A percentile compares a stretch with the other conserved stretches of the same genome.
These are phyloP conservation scores for Drosophila cognata DNA, from an alignment of 2,888 invertebrate genomes.

Conservation along the genomic window DNA sequence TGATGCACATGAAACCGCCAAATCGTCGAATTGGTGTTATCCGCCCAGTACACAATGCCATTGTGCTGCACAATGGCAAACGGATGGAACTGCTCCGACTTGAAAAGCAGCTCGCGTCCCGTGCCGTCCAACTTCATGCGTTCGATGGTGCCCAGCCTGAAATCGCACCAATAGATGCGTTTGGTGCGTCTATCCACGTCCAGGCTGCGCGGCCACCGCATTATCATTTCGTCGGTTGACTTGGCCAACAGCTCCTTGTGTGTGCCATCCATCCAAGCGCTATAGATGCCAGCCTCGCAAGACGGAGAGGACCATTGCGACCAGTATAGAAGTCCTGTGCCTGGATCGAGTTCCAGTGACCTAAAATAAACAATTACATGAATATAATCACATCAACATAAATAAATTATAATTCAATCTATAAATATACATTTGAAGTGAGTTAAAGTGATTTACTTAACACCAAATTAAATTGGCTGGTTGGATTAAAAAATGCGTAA, in stretches of 20 bases:
- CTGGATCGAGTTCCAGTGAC: slow-evolving; percentile 89
- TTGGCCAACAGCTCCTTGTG: slow-evolving; percentile 87
- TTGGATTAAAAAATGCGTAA: not conserved
- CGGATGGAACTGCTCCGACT: slow-evolving; percentile 87
- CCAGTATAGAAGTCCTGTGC: slow-evolving; percentile 91
- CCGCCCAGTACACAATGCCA: slow-evolving; percentile 89
- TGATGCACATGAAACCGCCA: slow-evolving; percentile 85
- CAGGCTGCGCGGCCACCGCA: slow-evolving; percentile 91
- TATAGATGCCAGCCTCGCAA: slow-evolving; percentile 87
- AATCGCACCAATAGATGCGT: slow-evolving; percentile 90
- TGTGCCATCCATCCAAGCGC: slow-evolving; percentile 91
- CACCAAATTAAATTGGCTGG: not conserved
- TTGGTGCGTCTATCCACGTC: slow-evolving; percentile 87
- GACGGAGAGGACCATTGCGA: slow-evolving; percentile 87
- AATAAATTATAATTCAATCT: not conserved
- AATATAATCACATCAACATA: not conserved
- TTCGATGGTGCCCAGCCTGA: slow-evolving; percentile 89
- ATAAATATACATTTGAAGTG: not conserved
- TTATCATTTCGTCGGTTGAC: slow-evolving; percentile 87
- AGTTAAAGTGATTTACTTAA: not conserved
- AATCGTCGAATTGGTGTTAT: slow-evolving; percentile 88
- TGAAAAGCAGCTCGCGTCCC: slow-evolving; percentile 86
- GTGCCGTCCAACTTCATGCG: slow-evolving; percentile 87
- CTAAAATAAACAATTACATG: slow-evolving; percentile 80
- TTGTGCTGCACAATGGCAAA: slow-evolving; percentile 89